These are phyloP conservation scores for Dasyurus viverrinus DNA, from an alignment of 2,113 vertebrate genomes.

Conservation along the genomic window DNA sequence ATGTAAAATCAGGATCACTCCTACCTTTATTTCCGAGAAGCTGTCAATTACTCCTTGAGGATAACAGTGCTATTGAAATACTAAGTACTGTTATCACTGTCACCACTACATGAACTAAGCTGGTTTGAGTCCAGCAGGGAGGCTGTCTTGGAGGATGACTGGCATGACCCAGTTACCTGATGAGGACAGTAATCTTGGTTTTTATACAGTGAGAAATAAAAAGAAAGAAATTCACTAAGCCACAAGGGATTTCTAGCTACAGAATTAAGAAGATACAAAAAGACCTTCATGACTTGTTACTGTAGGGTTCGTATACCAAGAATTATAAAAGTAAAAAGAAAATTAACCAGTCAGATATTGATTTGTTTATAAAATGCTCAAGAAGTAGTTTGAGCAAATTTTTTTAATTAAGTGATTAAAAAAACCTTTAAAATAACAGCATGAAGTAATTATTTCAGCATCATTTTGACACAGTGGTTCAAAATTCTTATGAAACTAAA, in stretches of 20 bases:
- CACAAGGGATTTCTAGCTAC: neutral
- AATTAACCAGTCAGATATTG: neutral
- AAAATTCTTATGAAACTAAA: neutral
- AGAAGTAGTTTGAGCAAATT: neutral
- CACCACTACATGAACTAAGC: rapidly evolving
- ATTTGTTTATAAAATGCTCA: neutral
- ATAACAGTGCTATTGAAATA: neutral
- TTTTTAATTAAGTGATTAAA: neutral
- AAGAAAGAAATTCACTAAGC: neutral
- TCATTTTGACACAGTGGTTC: neutral
- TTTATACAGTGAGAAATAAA: rapidly evolving
- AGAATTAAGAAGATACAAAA: conserved; percentile 28
- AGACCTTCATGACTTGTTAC: neutral
- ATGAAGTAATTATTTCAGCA: neutral
- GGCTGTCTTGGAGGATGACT: neutral
- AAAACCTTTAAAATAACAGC: neutral
- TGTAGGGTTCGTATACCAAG: neutral
- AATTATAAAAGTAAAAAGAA: neutral
- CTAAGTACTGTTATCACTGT: neutral
- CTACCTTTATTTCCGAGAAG: neutral
- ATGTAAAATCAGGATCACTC: neutral
- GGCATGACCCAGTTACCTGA: neutral
- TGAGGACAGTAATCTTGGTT: neutral
- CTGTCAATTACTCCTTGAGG: neutral
- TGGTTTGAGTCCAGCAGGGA: neutral